Evolutionary conservation across 2,888 invertebrate genomes (phyloP).

Genomic region (Erebia epiphron): DNA sequence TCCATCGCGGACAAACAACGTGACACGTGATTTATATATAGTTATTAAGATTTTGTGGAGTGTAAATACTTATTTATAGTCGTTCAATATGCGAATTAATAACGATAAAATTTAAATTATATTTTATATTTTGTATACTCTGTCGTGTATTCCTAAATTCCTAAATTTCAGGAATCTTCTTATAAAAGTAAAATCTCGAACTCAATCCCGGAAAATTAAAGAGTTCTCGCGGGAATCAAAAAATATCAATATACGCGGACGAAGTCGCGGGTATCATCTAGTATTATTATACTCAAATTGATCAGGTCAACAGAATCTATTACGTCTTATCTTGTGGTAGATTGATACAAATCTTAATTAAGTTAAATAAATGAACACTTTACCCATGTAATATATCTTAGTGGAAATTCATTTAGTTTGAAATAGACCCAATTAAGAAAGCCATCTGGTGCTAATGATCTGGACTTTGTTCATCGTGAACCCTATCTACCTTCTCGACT

Average conservation of each 20-base stretch:
- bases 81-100: too few species aligned
- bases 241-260: too few species aligned
- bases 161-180: neutral
- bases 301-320: neutral
- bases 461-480: neutral
- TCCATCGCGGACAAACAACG: too few species aligned
- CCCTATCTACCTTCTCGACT: neutral
- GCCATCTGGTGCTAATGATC: slow-evolving; percentile 17
- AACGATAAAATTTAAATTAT: too few species aligned
- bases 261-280: too few species aligned
- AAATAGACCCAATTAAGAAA: slow-evolving; percentile 7
- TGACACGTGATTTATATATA: too few species aligned
- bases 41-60: too few species aligned
- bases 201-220: too few species aligned
- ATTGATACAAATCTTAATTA: neutral
- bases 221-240: too few species aligned
- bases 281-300: neutral
- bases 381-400: neutral
- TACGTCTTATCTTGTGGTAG: neutral
- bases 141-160: too few species aligned
- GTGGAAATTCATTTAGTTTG: slow-evolving; percentile 10
- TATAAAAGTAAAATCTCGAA: neutral
- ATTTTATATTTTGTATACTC: too few species aligned
- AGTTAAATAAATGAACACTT: slow-evolving; percentile 6
- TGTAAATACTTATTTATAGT: neutral